A percentile compares a stretch with the other conserved stretches of the same genome.
These are phyloP conservation scores for Eueremaeus valkanovi DNA, from an alignment of 2,888 invertebrate species.

Conservation along the genomic window DNA sequence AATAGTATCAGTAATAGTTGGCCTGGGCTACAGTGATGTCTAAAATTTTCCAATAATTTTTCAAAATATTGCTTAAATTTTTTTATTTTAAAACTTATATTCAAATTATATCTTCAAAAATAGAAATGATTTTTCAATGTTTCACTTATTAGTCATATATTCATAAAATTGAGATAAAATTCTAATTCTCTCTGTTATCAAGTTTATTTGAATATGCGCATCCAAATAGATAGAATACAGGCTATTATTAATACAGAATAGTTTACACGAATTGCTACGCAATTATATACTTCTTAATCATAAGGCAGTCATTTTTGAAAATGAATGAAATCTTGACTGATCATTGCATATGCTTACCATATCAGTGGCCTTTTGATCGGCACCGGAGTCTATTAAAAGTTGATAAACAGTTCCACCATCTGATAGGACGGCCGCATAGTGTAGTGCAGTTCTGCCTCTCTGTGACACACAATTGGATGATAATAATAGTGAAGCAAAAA, in stretches of 20 bases:
- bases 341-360: slow-evolving; percentile 49
- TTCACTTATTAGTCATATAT: no score
- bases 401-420: slow-evolving; percentile 53
- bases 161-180: no score
- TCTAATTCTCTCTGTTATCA: no score
- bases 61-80: not conserved
- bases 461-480: slow-evolving; percentile 42
- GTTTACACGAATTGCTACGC: not conserved
- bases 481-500: not conserved
- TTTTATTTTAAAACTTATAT: no score
- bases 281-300: not conserved
- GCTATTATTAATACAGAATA: no score
- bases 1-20: no score
- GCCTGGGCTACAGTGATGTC: not conserved
- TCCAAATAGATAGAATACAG: no score
- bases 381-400: slow-evolving; percentile 52
- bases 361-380: slow-evolving; percentile 53
- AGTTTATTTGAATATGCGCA: no score
- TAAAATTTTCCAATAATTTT: no score
- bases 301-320: not conserved
- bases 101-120: no score
- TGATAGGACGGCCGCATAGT: slow-evolving; percentile 53
- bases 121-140: no score
- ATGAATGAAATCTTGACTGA: no score
- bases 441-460: slow-evolving; percentile 54